Conservation (phyloP, 1,140 invertebrate genomes). For the Pseudoatta argentina region DNA sequence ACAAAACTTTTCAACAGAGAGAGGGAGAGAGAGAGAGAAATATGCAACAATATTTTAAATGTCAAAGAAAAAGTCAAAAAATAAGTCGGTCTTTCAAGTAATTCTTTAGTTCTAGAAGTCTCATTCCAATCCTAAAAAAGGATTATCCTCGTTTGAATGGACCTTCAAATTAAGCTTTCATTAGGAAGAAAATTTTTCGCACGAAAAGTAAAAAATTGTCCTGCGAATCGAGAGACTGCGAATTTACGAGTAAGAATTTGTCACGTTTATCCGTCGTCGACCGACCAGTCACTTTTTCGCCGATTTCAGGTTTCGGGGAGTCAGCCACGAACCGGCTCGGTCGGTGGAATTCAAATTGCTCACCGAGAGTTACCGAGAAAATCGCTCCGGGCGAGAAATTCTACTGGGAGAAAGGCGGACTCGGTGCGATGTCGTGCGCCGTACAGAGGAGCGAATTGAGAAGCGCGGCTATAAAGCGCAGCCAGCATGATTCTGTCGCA, state of each 20-base stretch:
- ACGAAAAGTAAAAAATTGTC: neutral
- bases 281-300: slow-evolving; percentile 1
- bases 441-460: slow-evolving; percentile 53
- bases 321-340: neutral
- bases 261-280: slow-evolving; percentile 22
- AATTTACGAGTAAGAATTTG: neutral
- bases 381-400: slow-evolving; percentile 79
- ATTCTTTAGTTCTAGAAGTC: neutral
- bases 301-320: slow-evolving; percentile 23
- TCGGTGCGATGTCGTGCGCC: slow-evolving; percentile 47
- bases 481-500: slow-evolving; percentile 76
- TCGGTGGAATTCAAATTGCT: slow-evolving; percentile 66
- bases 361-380: slow-evolving; percentile 69
- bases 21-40: too few species aligned
- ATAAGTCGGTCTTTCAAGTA: too few species aligned
- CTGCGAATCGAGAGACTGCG: neutral
- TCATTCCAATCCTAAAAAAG: neutral
- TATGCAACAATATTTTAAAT: neutral
- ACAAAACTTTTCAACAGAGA: neutral
- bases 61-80: neutral
- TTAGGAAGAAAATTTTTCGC: slow-evolving; percentile 15
- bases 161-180: neutral
- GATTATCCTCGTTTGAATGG: neutral
- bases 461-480: slow-evolving; percentile 63
- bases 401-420: slow-evolving; percentile 79